Base-by-base conservation (phyloP, 2,797 vertebrate genomes). In the Muraenolepis orangiensis region DNA sequence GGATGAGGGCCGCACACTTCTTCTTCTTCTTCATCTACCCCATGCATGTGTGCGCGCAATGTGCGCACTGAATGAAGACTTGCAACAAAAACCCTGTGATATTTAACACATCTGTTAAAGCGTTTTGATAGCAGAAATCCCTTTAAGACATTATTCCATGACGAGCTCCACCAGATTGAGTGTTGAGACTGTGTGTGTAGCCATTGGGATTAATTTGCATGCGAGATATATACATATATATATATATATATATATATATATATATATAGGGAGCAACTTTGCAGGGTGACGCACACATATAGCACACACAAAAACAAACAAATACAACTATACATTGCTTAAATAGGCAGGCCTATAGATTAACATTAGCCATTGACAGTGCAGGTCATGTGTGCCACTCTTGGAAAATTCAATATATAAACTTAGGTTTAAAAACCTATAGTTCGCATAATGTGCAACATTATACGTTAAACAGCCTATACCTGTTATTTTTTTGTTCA, bases 61-160 rank as follows among this genome's bases (percentile, higher is more conserved):
- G 88, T 81, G 87, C 89, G 61, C 11, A 85, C 88, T 95, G 94
- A 96, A 96, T 94, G 82, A 91, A 90, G 87, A 89, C 90, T 89
- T 93, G 82, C 92, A 90, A 89, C n/a, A 91, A 89, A 23, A 76
- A 84, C 2, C 89, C 91, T 85, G 91, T 91, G 94, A 94, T 90
- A 93, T 96, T 96, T 96, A 96, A 97, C 96, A 96, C 96, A 97
- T 97, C 96, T 98, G 96, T 96, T 96, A 94, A 93, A 93, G 91
- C 88, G 89, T 92, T 93, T 91, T 92, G 91, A 91, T 91, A 88
- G 89, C 87, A 91, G 87, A 87, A 93, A 94, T 94, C 93, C 92
- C 67, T 90, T 93, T 93, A 93, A 90, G 88, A 89, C 89, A 90
- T 91, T 87, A 91, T 90, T 89, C 89, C 92, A 94, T 94, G 85